Evolutionary conservation across 2,888 invertebrate species (phyloP).

Genomic region (Pheosia gnoma): DNA sequence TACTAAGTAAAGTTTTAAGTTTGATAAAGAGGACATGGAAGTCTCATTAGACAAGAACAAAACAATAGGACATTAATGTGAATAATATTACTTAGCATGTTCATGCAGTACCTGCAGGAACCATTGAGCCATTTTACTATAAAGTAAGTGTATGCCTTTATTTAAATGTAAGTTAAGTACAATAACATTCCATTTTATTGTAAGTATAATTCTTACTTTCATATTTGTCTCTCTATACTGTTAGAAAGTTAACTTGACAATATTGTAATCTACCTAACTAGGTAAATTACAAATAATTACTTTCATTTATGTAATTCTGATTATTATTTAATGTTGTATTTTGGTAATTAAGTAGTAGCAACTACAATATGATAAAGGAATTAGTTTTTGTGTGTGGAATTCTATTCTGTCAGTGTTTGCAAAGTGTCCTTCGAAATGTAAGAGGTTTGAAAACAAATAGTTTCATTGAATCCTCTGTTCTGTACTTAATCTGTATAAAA

Average conservation of each 20-base stretch:
- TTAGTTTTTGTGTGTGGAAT: background rate
- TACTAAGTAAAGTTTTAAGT: background rate
- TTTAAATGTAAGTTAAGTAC: conserved; percentile 41
- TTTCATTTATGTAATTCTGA: background rate
- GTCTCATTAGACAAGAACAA: background rate
- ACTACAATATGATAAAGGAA: background rate
- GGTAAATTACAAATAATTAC: background rate
- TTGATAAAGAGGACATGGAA: background rate
- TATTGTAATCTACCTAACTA: background rate
- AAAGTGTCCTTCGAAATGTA: background rate
- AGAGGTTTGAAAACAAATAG: no score
- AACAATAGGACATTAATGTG: no score
- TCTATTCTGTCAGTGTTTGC: background rate
- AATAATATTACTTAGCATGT: background rate
- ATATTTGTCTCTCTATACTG: conserved; percentile 5
- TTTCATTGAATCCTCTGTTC: conserved; percentile 10
- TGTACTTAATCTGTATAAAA: conserved; percentile 45
- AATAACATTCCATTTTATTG: conserved; percentile 53
- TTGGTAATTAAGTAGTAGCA: background rate
- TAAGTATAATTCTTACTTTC: background rate
- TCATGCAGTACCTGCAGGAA: conserved; percentile 65
- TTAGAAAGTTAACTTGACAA: background rate
- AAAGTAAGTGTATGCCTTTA: conserved; percentile 61
- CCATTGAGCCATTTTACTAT: conserved; percentile 72
- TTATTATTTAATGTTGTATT: background rate